These are phyloP conservation scores for Latrodectus geometricus DNA, from an alignment of 1,140 invertebrate genomes.

Conservation along the genomic window DNA sequence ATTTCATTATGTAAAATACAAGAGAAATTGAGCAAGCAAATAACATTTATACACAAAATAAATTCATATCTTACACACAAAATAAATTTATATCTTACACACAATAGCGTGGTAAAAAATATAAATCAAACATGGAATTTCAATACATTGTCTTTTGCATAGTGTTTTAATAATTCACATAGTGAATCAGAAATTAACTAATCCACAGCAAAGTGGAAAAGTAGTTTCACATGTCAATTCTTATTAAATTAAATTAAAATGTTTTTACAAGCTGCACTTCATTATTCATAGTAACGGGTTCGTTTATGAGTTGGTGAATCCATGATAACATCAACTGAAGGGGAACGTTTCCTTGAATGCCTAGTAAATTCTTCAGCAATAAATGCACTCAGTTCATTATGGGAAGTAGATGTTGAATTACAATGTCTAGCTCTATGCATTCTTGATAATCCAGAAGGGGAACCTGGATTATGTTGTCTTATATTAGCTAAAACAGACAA, in stretches of 20 bases:
- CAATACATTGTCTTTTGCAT: not conserved
- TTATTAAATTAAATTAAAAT: not conserved
- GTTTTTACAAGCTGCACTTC: not conserved
- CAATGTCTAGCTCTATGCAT: slow-evolving; percentile 32
- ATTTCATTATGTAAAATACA: too few relatives aligned
- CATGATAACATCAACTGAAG: slow-evolving; percentile 76
- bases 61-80: not conserved
- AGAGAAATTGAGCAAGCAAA: not conserved
- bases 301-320: slow-evolving; percentile 78
- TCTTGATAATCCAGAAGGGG: slow-evolving; percentile 36
- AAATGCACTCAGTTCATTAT: slow-evolving; percentile 80
- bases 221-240: not conserved
- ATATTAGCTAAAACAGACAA: slow-evolving; percentile 24
- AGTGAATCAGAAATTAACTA: not conserved
- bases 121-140: not conserved
- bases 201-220: not conserved
- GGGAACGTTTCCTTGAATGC: slow-evolving; percentile 76
- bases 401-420: slow-evolving; percentile 64
- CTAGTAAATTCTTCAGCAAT: slow-evolving; percentile 82
- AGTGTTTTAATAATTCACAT: not conserved
- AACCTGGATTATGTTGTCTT: slow-evolving; percentile 52
- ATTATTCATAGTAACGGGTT: slow-evolving; percentile 37
- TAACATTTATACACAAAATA: not conserved
- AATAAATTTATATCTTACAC: not conserved
- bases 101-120: not conserved